Evolutionary conservation across 2,113 vertebrate species (phyloP), one percentile per base, ranked within the genome.

Genomic region (Elaphurus davidianus): DNA sequence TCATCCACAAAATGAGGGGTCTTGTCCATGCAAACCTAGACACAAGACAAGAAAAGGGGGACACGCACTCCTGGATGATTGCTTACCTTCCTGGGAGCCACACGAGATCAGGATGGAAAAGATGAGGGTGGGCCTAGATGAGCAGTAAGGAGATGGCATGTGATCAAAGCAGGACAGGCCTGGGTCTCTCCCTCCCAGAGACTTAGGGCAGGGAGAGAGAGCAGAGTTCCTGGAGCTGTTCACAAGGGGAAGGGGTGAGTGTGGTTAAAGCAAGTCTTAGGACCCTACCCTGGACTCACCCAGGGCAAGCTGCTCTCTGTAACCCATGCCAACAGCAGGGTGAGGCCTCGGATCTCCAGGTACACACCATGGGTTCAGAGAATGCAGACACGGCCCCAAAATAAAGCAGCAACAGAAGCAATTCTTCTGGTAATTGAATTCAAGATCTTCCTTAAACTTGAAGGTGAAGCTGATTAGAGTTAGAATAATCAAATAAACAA

Each of bases 401-500:
- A 36, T 52, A 76, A 95, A 95, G 81, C 33, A 54, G 16, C 84
- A 62, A 16, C 11, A 19, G 14, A 90, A 76, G 5, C 52, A 57
- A 89, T 59, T 78, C 33, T 78, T 59, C 2, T 2, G 9, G 59
- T 62, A 94, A 98, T 14, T 62, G 50, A 86, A 97, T 94, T 96
- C 93, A 40, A 76, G 47, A 60, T 88, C 64, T 54, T 96, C 82
- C 92, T 93, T 96, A 59, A 96, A 97, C 91, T 88, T 94, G 95
- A 97, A 96, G 92, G 92, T 89, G 96, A 98, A 98, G 94, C 83
- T 95, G 95, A 95, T 96, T 94, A 96, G 21, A 78, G 83, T 95
- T 74, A 84, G 85, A 83, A 95, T 64, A 97, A 98, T 94, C 91
- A 96, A 98, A 97, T 57, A 90, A 95, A 91, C 90, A 97, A 93